Conservation (phyloP, 2,797 vertebrate genomes). For the Fringilla coelebs region DNA sequence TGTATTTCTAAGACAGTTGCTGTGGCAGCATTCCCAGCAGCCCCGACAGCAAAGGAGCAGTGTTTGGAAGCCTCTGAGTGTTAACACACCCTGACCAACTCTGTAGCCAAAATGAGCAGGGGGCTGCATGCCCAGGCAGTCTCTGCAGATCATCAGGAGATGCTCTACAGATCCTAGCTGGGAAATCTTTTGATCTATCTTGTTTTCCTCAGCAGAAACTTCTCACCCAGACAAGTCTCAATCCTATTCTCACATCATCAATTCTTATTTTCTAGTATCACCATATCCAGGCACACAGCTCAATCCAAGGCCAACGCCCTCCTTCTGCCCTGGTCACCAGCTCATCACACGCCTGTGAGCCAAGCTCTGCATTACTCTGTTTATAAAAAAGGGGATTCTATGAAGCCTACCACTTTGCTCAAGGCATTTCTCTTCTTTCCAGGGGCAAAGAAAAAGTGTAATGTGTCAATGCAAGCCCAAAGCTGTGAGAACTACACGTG, state of each 20-base stretch:
- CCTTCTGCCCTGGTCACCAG: neutral
- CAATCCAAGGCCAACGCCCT: neutral
- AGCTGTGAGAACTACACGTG: neutral
- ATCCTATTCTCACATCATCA: neutral
- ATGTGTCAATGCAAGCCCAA: neutral
- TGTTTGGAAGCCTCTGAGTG: accelerated
- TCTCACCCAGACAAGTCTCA: neutral
- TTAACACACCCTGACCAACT: neutral
- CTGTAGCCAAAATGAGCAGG: neutral
- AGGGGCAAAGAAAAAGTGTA: neutral
- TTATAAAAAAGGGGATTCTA: neutral
- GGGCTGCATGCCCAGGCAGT: neutral
- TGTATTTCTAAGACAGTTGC: neutral
- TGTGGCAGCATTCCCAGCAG: neutral
- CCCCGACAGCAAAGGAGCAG: accelerated
- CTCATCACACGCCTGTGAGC: neutral
- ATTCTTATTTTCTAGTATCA: neutral
- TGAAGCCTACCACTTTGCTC: neutral
- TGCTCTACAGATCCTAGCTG: neutral
- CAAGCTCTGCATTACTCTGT: neutral
- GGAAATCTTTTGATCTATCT: neutral
- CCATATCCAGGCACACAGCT: neutral
- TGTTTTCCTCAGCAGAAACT: neutral
- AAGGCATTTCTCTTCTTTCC: neutral
- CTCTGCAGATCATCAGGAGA: neutral